Evolutionary conservation across 2,888 invertebrate species (phyloP), one percentile per base, ranked within the genome.

Genomic region (Drepana falcataria): DNA sequence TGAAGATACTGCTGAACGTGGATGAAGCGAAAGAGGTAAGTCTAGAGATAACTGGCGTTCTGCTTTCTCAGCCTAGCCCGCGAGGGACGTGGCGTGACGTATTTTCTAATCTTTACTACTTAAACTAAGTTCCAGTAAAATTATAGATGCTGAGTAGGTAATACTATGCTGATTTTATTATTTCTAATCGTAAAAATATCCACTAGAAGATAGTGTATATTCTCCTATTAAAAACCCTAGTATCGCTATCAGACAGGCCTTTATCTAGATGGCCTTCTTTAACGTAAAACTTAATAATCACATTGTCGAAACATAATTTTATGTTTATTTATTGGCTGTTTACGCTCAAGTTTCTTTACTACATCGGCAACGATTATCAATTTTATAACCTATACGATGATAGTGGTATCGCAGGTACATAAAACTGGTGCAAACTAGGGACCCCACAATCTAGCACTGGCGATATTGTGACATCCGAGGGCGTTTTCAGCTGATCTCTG

Each of bases 361-460:
- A 73, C 73, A 55, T 56, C 64, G 63, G 63, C 66, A 65, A 72
- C 69, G 81, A 80, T 83, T 87, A 85, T 87, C 87, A 79, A 81
- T 77, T 77, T 81, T 83, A 86, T 83, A 86, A 83, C 73, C 73
- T 81, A 71, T 72, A 77, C 40, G 40, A 33, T 51, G 85, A 85
- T 85, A 85, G 73, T 66, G 69, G 77, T 88, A 89, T 89, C 87
- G 68, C 51, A 52, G 65, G 61, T 64, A 79, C 83, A 85, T 87
- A 87, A 87, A 87, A 82, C 71, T 79, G 69, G 72, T 76, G 83
- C 80, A 81, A 82, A 83, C 80, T 77, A 77, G 70, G 68, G 73
- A 72, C 69, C 74, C 66, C 67, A 75, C 75, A 73, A 74, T 72
- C 75, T 70, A 57, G 68, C 76, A 75, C 75, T 75, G 72, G 65